Base-by-base conservation (phyloP, 2,113 vertebrate species). In the Notiomystis cincta region DNA sequence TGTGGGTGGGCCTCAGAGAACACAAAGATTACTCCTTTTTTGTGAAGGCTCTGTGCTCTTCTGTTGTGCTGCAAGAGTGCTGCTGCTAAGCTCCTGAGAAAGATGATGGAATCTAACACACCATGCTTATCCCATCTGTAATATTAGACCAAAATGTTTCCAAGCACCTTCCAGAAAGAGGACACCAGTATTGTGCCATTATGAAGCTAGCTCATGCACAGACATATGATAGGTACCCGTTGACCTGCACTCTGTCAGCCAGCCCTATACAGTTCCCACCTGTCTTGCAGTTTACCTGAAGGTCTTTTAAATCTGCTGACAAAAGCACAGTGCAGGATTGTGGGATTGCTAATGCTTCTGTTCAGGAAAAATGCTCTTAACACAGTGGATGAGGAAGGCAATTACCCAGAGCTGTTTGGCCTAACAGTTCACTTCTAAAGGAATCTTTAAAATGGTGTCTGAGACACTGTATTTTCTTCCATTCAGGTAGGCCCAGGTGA, bases 401-500 rank as follows among this genome's bases (percentile, higher is more conserved):
- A 31, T 84, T 75, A 30, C 1, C 18, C 35, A 57, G 44, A 83
- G 27, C 8, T 54, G 24, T 61, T 66, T 75, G 30, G 35, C 30
- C 15, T 28, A 42, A 24, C 35, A 28, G 40, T 51, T 88, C 27
- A 22, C 4, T 50, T 82, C 80, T 79, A 67, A 58, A 67, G 40
- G 31, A 27, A 11, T 42, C 44, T 70, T 50, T 31, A n/a, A 71
- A 90, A 67, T 57, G 5, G 11, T 57, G 16, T 33, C 19, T 50
- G 67, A 85, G 47, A 23, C 15, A 15, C 11, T 54, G 13, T 82
- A 50, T 82, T 82, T 88, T 89, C 45, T 88, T 76, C 25, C 70
- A 51, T 90, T 95, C 58, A 51, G 23, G 47, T 40, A 87, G 70
- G 76, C 84, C 48, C 79, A 93, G 92, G 88, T 95, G 84, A 93